These are phyloP conservation scores for Carabus problematicus DNA, from an alignment of 2,888 invertebrate genomes.

Conservation along the genomic window DNA sequence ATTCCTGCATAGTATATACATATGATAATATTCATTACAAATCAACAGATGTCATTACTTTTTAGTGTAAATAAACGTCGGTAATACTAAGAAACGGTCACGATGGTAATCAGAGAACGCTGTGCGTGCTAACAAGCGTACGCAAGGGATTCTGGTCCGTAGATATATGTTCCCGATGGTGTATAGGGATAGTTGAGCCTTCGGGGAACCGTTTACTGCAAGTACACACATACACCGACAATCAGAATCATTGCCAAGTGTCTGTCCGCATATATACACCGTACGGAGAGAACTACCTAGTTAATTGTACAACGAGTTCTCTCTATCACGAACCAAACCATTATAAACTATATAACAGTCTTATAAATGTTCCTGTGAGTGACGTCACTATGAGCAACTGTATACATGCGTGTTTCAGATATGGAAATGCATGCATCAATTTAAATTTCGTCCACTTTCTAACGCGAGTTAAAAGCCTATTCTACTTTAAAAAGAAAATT, in stretches of 20 bases:
- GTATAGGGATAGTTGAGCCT: constrained; percentile 7
- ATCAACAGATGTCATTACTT: constrained; percentile 36
- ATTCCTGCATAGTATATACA: neutral
- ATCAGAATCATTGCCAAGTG: constrained; percentile 31
- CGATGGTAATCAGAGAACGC: constrained; percentile 33
- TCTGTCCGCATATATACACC: too few species aligned
- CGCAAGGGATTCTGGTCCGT: constrained; percentile 24
- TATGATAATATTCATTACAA: constrained; percentile 32
- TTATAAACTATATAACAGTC: neutral
- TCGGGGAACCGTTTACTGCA: constrained; percentile 30
- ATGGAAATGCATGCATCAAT: neutral
- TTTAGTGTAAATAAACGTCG: constrained; percentile 26
- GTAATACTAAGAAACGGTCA: constrained; percentile 39
- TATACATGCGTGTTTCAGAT: neutral
- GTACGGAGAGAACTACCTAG: constrained; percentile 26
- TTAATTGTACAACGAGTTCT: constrained; percentile 31
- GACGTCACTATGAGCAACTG: constrained; percentile 8
- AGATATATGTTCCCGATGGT: constrained; percentile 16
- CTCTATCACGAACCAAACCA: constrained; percentile 21
- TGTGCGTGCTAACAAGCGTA: constrained; percentile 35
- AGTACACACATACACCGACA: constrained; percentile 1
- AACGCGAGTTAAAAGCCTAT: too few species aligned
- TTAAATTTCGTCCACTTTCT: neutral
- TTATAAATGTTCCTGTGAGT: constrained; percentile 12
- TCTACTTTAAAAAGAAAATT: too few species aligned